Base-by-base conservation (phyloP, 2,113 vertebrate species). In the Chauna torquata region DNA sequence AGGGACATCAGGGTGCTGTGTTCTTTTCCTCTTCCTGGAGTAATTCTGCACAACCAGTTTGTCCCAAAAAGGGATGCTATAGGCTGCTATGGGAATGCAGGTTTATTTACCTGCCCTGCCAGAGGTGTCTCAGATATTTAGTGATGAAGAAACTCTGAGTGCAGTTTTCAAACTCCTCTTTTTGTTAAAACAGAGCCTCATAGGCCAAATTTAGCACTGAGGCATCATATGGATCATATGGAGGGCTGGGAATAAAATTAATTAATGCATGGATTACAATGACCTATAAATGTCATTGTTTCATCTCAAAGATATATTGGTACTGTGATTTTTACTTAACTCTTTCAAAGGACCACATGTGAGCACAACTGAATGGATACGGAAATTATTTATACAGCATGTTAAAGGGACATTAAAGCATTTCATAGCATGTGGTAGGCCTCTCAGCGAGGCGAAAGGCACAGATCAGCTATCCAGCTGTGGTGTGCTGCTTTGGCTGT, bases 211-310 rank as follows among this genome's bases (percentile, higher is more conserved):
- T 90, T 83, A 95, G 82, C 93, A 77, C 90, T 93, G 84, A 74
- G 49, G 88, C 87, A 96, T 97, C 97, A 97, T 91, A 93, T 85
- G 94, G 97, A 97, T 97, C 96, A 61, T 90, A 95, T 84, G 96
- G 96, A 97, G 97, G 45, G 76, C 70, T 96, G 81, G 97, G 76
- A 95, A 96, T 96, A 98, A 98, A 96, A 95, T 45, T 94, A 98
- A 98, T 98, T 97, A 98, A 98, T 97, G 66, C 70, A 83, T 82
- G 94, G 97, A 97, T 97, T 97, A 96, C 93, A 94, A 95, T 97
- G 94, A 97, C 97, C 97, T 96, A 97, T 98, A 98, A 97, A 98
- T 96, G 97, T 96, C 93, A 91, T 94, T 94, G 93, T 97, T 94
- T 96, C 96, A 97, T 97, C 96, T 97, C 79, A 87, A 74, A 96